phyloP scores from a whole-genome alignment of 2,888 invertebrate species.

The Dione vanillae region DNA sequence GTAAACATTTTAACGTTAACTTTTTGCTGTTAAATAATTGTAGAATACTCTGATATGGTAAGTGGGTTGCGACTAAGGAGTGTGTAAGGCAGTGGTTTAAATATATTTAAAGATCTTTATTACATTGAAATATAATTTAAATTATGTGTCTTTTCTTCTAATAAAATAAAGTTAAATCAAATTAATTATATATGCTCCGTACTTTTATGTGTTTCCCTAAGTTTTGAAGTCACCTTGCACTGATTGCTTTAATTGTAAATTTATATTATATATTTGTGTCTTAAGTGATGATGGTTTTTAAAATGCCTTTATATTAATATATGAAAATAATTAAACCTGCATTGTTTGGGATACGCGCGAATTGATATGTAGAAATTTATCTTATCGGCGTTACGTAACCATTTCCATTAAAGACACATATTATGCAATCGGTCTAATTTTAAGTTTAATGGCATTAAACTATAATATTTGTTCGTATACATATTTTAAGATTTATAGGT shows the following conservation, averaged over 20 bases:
- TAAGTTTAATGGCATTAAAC: slow-evolving; percentile 7
- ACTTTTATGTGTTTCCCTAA: background rate
- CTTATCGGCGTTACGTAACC: background rate
- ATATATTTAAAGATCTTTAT: background rate
- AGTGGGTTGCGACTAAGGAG: slow-evolving; percentile 22
- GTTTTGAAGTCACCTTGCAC: background rate
- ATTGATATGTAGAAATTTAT: background rate
- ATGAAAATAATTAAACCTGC: background rate
- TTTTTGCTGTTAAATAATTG: slow-evolving; percentile 34
- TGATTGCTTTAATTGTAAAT: slow-evolving; percentile 7
- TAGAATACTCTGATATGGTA: slow-evolving; percentile 26
- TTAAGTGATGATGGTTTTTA: background rate
- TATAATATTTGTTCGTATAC: slow-evolving; percentile 22
- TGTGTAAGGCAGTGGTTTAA: slow-evolving; percentile 2
- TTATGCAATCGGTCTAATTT: slow-evolving; percentile 20
- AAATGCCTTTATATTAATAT: background rate
- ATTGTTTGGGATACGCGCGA: background rate
- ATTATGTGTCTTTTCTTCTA: background rate
- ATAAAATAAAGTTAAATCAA: background rate
- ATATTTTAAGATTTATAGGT: slow-evolving; percentile 21
- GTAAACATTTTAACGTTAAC: slow-evolving; percentile 32
- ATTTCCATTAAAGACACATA: slow-evolving; percentile 1
- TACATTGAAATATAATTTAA: background rate
- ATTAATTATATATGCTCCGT: background rate
- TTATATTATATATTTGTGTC: background rate